Percentiles rank a stretch among this genome's conserved stretches.
phyloP scores from a whole-genome alignment of 2,113 vertebrate genomes.

The Crotophaga sulcirostris region DNA sequence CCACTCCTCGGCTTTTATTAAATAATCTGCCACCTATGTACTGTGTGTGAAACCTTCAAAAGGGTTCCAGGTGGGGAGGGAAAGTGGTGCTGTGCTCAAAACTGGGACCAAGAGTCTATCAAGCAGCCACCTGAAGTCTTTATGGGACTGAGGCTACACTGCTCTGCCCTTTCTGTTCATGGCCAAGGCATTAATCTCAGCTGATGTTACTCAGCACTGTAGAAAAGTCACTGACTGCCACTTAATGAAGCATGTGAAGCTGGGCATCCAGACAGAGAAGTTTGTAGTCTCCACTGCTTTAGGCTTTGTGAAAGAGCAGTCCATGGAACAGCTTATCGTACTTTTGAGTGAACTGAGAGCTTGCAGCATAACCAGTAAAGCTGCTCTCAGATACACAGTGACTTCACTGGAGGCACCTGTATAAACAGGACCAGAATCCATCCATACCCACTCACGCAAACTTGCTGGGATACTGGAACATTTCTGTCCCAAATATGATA shows the following conservation, averaged over 20 bases:
- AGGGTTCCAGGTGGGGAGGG: not conserved
- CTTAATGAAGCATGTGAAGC: not conserved
- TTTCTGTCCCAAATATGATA: not conserved
- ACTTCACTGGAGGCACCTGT: not conserved
- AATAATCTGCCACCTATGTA: not conserved
- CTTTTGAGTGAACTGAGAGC: not conserved
- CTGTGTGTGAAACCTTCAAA: not conserved
- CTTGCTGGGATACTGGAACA: not conserved
- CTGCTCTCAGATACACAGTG: not conserved
- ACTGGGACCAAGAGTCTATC: not conserved
- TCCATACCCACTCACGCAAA: fast-evolving
- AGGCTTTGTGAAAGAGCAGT: not conserved
- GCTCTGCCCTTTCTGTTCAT: not conserved
- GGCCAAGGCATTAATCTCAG: not conserved
- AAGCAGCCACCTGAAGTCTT: not conserved
- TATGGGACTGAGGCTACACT: not conserved
- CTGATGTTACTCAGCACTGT: not conserved
- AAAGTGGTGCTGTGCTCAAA: not conserved
- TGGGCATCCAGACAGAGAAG: not conserved
- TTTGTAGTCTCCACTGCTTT: not conserved
- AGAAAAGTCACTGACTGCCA: not conserved
- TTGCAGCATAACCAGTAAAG: not conserved
- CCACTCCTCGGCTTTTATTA: not conserved
- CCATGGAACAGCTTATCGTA: fast-evolving
- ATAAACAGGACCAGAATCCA: not conserved